phyloP scores from a whole-genome alignment of 2,888 invertebrate genomes.

The Tanypteryx hageni region DNA sequence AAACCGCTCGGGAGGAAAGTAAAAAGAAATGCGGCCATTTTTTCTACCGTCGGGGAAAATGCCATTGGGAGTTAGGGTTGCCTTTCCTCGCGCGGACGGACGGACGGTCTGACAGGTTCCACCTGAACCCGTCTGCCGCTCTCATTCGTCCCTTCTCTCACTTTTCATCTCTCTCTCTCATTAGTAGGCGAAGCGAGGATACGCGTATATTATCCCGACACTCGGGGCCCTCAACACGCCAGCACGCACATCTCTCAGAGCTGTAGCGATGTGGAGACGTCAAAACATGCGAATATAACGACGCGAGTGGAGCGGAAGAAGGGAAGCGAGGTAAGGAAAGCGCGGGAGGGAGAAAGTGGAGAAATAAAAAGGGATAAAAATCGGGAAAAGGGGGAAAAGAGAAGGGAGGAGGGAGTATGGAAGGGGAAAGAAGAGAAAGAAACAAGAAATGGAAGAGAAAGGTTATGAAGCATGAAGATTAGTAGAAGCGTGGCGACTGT shows the following conservation, averaged over 20 bases:
- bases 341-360: background rate
- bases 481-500: no score
- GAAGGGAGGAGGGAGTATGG: background rate
- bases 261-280: background rate
- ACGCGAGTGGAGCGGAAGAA: background rate
- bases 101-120: background rate
- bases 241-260: background rate
- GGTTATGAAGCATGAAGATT: background rate
- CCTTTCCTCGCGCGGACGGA: slow-evolving; percentile 8
- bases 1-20: background rate
- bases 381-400: background rate
- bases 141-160: background rate
- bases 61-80: background rate
- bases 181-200: background rate
- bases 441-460: background rate
- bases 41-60: background rate
- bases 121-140: background rate
- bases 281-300: slow-evolving; percentile 2
- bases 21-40: slow-evolving; percentile 19
- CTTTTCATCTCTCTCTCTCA: background rate
- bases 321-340: background rate
- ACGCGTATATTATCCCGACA: background rate
- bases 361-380: background rate
- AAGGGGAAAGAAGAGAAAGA: background rate
- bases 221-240: background rate